Evolutionary conservation across 1,140 invertebrate species (phyloP), one percentile per base, ranked within the genome.

Genomic region (Calliphora vicina): DNA sequence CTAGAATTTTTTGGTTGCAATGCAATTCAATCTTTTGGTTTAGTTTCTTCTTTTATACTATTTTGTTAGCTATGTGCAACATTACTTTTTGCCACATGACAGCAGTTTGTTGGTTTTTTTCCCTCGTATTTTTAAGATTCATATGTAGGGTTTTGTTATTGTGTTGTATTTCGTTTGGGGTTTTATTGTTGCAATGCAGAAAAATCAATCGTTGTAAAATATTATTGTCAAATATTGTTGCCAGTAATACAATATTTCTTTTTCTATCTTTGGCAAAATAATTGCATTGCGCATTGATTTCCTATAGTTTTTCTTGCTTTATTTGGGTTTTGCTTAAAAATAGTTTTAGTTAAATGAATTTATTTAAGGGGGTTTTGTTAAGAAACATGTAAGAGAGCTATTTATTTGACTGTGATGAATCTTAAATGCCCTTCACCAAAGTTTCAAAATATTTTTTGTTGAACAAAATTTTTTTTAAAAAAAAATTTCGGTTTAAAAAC

Each of bases 271-370:
- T 57, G 10, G 13, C 12, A 83, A 67, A 83, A 78, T 83, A 83
- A 83, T 83, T 83, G 73, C 82, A 83, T 83, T 57, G 78, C 25
- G 82, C 50, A 61, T 83, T 76, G 82, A 83, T 83, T 83, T 83
- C 29, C 45, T 50, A 35, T 8, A 35, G 29, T 35, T 35, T 35
- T 35, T 35, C 8, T 35, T 35, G 29, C 29, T 35, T n/a, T n/a
- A n/a, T n/a, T n/a, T n/a, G n/a, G n/a, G n/a, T n/a, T n/a, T n/a
- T n/a, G n/a, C n/a, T n/a, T n/a, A n/a, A n/a, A n/a, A n/a, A 35
- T 35, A 35, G 29, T 35, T 35, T 8, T 8, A 35, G 29, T 35
- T 35, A 35, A 35, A 35, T 35, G 8, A 35, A 35, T 35, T 35
- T 35, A 35, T 35, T n/a, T n/a, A n/a, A n/a, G n/a, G n/a, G n/a